Conservation (phyloP, 2,113 vertebrate species). For the Anthoscopus minutus region DNA sequence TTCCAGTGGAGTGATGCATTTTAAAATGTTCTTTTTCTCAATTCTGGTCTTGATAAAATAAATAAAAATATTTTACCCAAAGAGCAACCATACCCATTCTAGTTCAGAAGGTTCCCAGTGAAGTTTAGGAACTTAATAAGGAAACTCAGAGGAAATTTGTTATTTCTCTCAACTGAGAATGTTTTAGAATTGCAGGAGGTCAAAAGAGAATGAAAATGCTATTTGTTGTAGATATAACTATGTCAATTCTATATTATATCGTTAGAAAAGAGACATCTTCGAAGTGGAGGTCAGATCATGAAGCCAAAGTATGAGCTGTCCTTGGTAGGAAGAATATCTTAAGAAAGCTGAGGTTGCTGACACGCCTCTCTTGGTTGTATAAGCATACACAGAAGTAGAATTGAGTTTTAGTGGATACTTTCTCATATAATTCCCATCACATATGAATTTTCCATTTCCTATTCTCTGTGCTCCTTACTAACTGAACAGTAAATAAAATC, state of each 20-base stretch:
- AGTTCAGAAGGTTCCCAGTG: not conserved
- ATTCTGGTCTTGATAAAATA: not conserved
- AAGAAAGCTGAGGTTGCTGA: not conserved
- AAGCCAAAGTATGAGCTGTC: not conserved
- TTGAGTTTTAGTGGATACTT: not conserved
- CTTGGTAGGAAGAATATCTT: not conserved
- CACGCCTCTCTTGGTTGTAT: not conserved
- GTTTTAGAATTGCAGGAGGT: not conserved
- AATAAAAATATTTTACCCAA: not conserved
- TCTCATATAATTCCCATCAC: slow-evolving; percentile 3
- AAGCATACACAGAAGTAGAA: not conserved
- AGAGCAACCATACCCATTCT: not conserved
- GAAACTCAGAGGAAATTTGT: not conserved
- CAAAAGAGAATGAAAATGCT: not conserved
- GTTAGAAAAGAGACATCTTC: not conserved
- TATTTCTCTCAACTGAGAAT: not conserved
- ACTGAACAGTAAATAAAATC: slow-evolving; percentile 41
- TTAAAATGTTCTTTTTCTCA: not conserved
- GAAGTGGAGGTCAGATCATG: not conserved
- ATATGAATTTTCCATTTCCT: not conserved
- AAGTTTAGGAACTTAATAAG: not conserved
- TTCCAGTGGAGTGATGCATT: not conserved
- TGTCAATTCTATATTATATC: not conserved
- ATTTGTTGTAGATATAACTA: not conserved
- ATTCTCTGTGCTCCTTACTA: not conserved